Evolutionary conservation across 1,140 invertebrate genomes (phyloP).

Genomic region (Augochlora pura): DNA sequence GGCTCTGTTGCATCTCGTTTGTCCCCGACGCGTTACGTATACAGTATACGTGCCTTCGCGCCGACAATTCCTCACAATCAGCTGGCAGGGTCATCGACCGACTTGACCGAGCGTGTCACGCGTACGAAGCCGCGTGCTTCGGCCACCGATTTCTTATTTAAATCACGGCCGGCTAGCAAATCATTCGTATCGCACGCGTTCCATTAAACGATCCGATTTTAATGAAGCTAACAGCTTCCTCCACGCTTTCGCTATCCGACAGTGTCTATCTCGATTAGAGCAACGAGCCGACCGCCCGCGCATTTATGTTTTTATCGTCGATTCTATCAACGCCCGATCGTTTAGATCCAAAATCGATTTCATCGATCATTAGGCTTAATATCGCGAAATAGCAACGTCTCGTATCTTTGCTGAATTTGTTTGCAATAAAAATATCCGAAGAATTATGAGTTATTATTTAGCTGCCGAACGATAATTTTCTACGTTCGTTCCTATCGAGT

Average conservation of each 20-base stretch:
- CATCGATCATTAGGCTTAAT: too few species aligned
- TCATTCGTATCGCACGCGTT: not conserved
- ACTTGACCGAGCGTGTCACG: conserved; percentile 1
- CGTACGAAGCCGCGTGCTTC: not conserved
- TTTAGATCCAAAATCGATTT: too few species aligned
- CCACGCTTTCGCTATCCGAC: not conserved
- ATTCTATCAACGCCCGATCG: too few species aligned
- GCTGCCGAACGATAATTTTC: too few species aligned
- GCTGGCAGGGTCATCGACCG: conserved; percentile 3
- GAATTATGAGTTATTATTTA: too few species aligned
- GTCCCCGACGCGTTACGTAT: conserved; percentile 1
- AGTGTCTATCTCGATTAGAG: too few species aligned
- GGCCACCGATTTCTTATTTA: conserved; percentile 4
- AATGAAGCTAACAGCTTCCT: not conserved
- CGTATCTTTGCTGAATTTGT: too few species aligned
- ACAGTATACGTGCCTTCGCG: not conserved
- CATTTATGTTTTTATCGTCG: too few species aligned
- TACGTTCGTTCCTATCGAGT: too few species aligned
- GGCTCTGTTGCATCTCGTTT: not conserved
- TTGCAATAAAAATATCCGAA: too few species aligned
- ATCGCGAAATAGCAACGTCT: too few species aligned
- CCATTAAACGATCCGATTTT: conserved; percentile 2
- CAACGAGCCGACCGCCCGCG: too few species aligned
- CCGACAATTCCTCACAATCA: conserved; percentile 1
- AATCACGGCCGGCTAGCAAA: not conserved